These are phyloP conservation scores for Heptranchias perlo DNA, from an alignment of 2,113 vertebrate genomes.

Conservation along the genomic window DNA sequence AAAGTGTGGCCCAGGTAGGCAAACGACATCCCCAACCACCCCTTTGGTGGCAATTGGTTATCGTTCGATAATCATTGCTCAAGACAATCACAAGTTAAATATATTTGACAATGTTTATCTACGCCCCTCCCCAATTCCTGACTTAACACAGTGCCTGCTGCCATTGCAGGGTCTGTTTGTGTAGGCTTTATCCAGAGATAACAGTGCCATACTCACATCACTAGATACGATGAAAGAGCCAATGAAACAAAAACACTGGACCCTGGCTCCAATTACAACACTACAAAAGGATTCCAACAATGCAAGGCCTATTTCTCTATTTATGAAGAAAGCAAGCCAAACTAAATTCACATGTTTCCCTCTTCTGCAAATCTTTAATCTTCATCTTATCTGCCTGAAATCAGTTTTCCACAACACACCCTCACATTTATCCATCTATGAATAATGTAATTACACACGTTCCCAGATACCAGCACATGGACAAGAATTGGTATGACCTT, in stretches of 20 bases:
- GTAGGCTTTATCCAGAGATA: background rate
- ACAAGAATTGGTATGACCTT: constrained; percentile 49
- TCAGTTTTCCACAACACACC: constrained; percentile 49
- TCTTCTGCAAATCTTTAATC: constrained; percentile 43
- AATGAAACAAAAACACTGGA: background rate
- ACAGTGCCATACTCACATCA: background rate
- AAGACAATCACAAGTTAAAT: background rate
- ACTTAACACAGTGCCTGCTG: background rate
- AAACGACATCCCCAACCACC: background rate
- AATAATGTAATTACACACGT: constrained; percentile 56
- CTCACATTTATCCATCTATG: constrained; percentile 51
- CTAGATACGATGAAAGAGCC: background rate
- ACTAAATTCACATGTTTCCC: constrained; percentile 44
- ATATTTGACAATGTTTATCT: background rate
- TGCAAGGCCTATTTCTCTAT: background rate
- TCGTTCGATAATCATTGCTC: background rate
- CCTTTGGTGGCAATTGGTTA: background rate
- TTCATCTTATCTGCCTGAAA: constrained; percentile 49
- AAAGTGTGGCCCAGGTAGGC: background rate
- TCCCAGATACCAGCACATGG: constrained; percentile 47
- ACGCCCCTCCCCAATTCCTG: background rate
- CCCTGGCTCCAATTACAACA: background rate
- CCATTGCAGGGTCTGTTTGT: background rate
- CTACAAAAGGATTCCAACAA: background rate
- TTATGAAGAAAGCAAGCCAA: constrained; percentile 45